These are phyloP conservation scores for Chlorocebus sabaeus DNA, from an alignment of 2,113 vertebrate species.

Conservation along the genomic window DNA sequence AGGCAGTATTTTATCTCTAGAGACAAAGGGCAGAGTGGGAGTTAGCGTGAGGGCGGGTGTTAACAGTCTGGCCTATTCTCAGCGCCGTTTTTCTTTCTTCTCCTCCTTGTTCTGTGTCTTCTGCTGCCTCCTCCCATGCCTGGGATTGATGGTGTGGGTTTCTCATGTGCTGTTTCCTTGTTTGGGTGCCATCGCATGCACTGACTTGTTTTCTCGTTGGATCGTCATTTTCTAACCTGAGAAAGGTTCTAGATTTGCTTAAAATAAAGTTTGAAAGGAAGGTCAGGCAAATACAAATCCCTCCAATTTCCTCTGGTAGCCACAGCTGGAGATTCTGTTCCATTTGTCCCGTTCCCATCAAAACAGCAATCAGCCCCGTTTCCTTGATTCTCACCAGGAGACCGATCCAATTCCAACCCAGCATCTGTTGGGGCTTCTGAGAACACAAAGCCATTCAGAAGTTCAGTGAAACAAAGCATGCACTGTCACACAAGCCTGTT, in stretches of 20 bases:
- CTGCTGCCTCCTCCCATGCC: background rate
- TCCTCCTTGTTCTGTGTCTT: background rate
- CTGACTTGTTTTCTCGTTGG: conserved; percentile 36
- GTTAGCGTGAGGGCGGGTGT: no score
- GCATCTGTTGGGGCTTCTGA: conserved; percentile 80
- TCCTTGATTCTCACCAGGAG: conserved; percentile 78
- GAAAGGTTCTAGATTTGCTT: conserved; percentile 37
- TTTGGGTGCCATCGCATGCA: background rate
- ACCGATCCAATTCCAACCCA: conserved; percentile 77
- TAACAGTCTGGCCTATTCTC: background rate
- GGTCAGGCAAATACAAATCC: background rate
- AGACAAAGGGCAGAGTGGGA: background rate
- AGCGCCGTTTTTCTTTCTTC: background rate
- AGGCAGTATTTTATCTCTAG: background rate
- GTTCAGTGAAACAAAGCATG: conserved; percentile 78
- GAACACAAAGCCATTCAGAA: conserved; percentile 84
- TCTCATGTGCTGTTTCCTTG: background rate
- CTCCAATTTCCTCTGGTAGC: conserved; percentile 51
- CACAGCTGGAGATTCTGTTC: conserved; percentile 50
- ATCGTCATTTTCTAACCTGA: background rate
- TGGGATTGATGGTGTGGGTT: background rate
- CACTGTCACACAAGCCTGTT: conserved; percentile 76
- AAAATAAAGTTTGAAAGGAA: conserved; percentile 37
- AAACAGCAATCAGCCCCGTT: conserved; percentile 57
- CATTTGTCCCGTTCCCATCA: conserved; percentile 58